A percentile compares a stretch with the other conserved stretches of the same genome.
Evolutionary conservation across 2,113 vertebrate genomes (phyloP).

Genomic region (Himantopus leucocephalus): DNA sequence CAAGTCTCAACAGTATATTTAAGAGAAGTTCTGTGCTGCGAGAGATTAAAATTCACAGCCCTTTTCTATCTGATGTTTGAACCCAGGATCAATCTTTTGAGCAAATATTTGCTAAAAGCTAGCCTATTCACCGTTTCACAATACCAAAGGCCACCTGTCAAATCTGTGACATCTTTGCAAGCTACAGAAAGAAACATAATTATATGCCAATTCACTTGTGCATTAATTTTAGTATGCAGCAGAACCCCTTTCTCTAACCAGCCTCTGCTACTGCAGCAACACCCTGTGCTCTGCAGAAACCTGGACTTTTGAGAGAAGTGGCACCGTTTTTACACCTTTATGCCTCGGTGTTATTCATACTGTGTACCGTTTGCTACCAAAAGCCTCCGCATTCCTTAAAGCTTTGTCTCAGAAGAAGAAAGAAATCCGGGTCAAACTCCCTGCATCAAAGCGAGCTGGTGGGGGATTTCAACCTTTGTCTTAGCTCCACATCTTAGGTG

Average conservation of each 20-base stretch:
- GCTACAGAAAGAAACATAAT: not conserved
- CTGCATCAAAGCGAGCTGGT: conserved; percentile 31
- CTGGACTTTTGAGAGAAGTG: not conserved
- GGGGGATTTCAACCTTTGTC: conserved; percentile 52
- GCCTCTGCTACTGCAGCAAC: not conserved
- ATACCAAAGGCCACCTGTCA: not conserved
- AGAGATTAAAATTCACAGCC: not conserved
- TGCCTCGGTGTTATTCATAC: not conserved
- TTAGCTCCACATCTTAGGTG: not conserved
- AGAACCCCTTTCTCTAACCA: not conserved
- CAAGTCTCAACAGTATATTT: not conserved
- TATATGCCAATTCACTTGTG: not conserved
- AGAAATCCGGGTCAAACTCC: conserved; percentile 37
- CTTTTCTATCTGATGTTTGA: not conserved
- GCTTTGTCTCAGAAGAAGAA: conserved; percentile 54
- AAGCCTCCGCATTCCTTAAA: conserved; percentile 24
- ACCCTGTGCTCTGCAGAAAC: not conserved
- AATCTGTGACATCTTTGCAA: not conserved
- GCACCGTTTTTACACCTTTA: conserved; percentile 6
- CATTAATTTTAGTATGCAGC: not conserved
- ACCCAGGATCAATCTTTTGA: not conserved
- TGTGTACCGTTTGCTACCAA: conserved; percentile 12
- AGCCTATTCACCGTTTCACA: not conserved
- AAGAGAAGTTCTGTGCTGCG: not conserved
- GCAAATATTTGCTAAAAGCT: not conserved